Conservation (phyloP, 1,140 invertebrate species). For the Cyclargus thomasi region DNA sequence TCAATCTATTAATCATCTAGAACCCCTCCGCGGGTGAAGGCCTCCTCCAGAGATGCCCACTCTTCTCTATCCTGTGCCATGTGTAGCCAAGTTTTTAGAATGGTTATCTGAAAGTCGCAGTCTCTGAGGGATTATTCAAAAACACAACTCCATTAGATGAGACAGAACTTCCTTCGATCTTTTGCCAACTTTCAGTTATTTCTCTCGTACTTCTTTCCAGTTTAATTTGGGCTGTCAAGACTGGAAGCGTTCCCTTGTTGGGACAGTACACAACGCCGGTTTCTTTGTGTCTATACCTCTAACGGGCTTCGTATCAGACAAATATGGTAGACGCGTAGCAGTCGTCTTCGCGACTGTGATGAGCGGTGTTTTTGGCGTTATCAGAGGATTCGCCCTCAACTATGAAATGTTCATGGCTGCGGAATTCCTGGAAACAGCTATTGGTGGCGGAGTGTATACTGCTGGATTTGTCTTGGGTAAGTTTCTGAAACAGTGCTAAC, state of each 20-base stretch:
- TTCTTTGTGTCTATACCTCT: conserved; percentile 82
- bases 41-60: too few species aligned
- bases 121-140: too few species aligned
- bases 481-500: conserved; percentile 21
- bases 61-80: too few species aligned
- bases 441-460: conserved; percentile 79
- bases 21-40: too few species aligned
- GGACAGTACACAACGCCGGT: conserved; percentile 82
- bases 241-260: conserved; percentile 83
- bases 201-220: conserved; percentile 37
- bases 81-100: too few species aligned
- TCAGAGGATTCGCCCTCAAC: conserved; percentile 79
- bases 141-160: background rate
- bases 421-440: conserved; percentile 79
- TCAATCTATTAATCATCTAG: too few species aligned
- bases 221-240: conserved; percentile 72
- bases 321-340: conserved; percentile 76
- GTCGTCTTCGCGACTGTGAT: conserved; percentile 77
- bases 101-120: too few species aligned
- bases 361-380: conserved; percentile 78
- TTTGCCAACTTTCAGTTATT: background rate
- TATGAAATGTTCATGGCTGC: conserved; percentile 80
- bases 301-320: conserved; percentile 81
- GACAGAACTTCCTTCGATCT: background rate
- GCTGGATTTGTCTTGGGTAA: conserved; percentile 78